phyloP scores from a whole-genome alignment of 2,113 vertebrate species.

The Climacteris rufus region DNA sequence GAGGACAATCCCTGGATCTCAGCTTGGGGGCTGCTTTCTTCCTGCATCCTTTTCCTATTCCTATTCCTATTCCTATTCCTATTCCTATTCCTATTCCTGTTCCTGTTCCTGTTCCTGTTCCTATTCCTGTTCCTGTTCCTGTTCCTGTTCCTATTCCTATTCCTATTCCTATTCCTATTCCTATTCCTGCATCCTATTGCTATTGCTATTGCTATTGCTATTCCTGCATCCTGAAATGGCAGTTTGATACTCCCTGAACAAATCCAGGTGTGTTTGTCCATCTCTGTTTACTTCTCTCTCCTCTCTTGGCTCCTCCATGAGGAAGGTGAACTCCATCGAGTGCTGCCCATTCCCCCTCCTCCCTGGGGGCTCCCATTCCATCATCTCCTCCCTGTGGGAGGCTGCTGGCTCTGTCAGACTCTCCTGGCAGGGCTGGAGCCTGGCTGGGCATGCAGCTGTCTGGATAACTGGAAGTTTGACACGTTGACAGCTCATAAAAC shows the following conservation, averaged over 20 bases:
- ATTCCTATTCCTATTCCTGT: not conserved
- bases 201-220: too few relatives aligned
- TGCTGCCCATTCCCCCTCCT: accelerated
- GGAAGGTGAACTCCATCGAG: not conserved
- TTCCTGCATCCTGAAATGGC: too few relatives aligned
- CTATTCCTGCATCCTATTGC: too few relatives aligned
- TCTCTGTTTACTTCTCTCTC: not conserved
- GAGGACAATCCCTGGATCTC: not conserved
- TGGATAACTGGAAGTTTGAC: slow-evolving; percentile 4
- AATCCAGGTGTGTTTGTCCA: accelerated
- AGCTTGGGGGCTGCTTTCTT: too few relatives aligned
- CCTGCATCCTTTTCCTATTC: not conserved
- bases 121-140: not conserved
- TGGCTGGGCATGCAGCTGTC: not conserved
- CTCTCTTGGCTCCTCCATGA: not conserved
- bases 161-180: too few relatives aligned
- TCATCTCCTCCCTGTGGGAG: not conserved
- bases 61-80: not conserved
- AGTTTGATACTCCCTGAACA: not conserved
- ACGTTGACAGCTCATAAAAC: slow-evolving; percentile 20
- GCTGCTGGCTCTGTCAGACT: not conserved
- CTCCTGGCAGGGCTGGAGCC: not conserved
- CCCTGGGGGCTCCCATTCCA: not conserved
- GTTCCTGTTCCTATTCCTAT: not conserved
- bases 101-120: not conserved